Base-by-base conservation (phyloP, 2,113 vertebrate genomes). In the Channa maculata region DNA sequence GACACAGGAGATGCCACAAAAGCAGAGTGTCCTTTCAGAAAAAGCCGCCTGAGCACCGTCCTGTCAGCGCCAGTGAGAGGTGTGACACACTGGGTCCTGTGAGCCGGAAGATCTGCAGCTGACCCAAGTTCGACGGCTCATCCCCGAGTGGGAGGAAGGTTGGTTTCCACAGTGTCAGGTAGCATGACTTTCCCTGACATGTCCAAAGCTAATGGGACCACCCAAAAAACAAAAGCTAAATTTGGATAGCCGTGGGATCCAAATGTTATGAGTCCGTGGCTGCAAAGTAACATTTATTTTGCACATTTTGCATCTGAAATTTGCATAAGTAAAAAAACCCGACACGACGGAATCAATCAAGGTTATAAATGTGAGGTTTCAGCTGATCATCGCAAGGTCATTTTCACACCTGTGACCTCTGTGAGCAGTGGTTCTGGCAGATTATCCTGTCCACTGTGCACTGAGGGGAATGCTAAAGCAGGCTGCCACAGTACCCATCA, bases 1-100 rank as follows among this genome's bases (percentile, higher is more conserved):
- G 57, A 80, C 46, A 70, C 64, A 10, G 72, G 41, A 86, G 71
- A 66, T 83, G 88, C 75, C 72, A 77, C 58, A 75, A 15, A 75
- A 83, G 54, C 41, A 34, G 38, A 71, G 43, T 57, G 46, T 72
- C 61, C 67, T 53, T 64, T 50, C 5, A 12, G 55, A 58, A 67
- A 68, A 75, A 59, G 53, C 65, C 63, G 73, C 65, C 65, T 53
- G 65, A 51, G 68, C 45, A 37, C 53, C 63, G 44, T 66, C 53
- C 76, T 76, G 73, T 81, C 80, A 70, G 72, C 71, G 71, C 59
- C 49, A 62, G 76, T 65, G 46, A 80, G 63, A 77, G 65, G 60
- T 75, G 75, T 51, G 79, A 87, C 77, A 88, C 65, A 55, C 52
- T 24, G 73, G 52, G 67, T 58, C 60, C 39, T 11, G 49, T 71